Percentiles rank a stretch among this genome's conserved stretches.
Conservation (phyloP, 2,113 vertebrate species). For the Hippocampus comes region DNA sequence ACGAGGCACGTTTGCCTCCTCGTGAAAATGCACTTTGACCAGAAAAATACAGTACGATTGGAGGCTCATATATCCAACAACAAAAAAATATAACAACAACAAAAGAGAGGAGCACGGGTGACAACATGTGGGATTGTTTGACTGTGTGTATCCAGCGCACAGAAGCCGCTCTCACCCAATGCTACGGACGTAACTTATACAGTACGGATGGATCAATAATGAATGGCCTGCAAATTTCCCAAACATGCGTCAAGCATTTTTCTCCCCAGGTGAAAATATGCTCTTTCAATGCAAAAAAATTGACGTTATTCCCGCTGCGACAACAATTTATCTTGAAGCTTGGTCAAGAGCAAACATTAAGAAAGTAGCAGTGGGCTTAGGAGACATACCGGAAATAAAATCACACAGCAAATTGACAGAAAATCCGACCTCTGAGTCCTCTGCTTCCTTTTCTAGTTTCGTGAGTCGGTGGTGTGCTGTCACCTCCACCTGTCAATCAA, state of each 20-base stretch:
- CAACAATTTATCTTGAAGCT: not conserved
- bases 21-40: not conserved
- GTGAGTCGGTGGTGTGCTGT: not conserved
- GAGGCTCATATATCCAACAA: too few relatives aligned
- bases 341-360: not conserved
- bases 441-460: not conserved
- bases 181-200: too few relatives aligned
- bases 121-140: too few relatives aligned
- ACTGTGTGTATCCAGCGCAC: too few relatives aligned
- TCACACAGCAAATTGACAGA: conserved; percentile 2
- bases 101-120: too few relatives aligned
- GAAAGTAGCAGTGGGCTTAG: not conserved
- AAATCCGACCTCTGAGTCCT: not conserved
- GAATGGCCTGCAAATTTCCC: too few relatives aligned
- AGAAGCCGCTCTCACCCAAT: too few relatives aligned
- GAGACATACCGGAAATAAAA: not conserved
- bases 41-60: not conserved
- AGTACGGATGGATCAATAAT: too few relatives aligned
- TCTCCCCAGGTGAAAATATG: too few relatives aligned
- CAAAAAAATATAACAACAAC: too few relatives aligned
- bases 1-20: not conserved
- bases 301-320: too few relatives aligned
- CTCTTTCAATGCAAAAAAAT: not conserved
- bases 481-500: conserved; percentile 6
- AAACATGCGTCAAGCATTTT: too few relatives aligned